phyloP scores from a whole-genome alignment of 2,888 invertebrate species.

The Nemurella pictetii region DNA sequence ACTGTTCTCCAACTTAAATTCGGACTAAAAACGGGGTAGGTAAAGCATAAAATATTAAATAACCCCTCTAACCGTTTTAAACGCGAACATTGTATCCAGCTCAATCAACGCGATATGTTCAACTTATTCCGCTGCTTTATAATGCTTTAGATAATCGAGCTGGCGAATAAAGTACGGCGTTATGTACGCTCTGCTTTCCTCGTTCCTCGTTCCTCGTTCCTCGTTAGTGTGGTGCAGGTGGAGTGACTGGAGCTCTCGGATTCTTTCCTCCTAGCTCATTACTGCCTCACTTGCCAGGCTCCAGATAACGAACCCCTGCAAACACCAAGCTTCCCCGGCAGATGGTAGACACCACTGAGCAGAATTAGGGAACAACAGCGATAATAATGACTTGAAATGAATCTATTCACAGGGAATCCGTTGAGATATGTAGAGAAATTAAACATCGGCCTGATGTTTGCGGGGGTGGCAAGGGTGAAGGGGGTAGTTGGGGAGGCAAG shows the following conservation, averaged over 20 bases:
- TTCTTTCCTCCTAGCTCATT: not conserved
- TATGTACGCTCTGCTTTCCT: no score
- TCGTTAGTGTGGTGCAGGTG: slow-evolving; percentile 8
- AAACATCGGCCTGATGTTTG: not conserved
- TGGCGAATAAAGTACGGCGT: no score
- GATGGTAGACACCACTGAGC: not conserved
- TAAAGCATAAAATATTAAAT: not conserved
- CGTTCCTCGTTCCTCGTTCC: no score
- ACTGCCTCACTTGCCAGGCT: slow-evolving; percentile 2
- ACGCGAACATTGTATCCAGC: not conserved
- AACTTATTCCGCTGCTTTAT: not conserved
- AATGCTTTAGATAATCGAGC: not conserved
- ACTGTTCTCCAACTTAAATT: no score
- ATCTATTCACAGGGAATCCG: not conserved
- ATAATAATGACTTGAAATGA: slow-evolving; percentile 5
- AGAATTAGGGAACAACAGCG: not conserved
- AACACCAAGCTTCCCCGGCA: not conserved
- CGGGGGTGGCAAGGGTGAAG: no score
- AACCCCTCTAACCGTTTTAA: not conserved
- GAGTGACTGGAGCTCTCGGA: not conserved
- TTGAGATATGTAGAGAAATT: not conserved
- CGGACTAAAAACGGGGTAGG: not conserved
- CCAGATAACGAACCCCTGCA: slow-evolving; percentile 13
- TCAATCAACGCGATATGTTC: not conserved
- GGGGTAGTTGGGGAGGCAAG: not conserved